Evolutionary conservation across 2,797 vertebrate species (phyloP), one percentile per base, ranked within the genome.

Genomic region (Coregonus suidteri): DNA sequence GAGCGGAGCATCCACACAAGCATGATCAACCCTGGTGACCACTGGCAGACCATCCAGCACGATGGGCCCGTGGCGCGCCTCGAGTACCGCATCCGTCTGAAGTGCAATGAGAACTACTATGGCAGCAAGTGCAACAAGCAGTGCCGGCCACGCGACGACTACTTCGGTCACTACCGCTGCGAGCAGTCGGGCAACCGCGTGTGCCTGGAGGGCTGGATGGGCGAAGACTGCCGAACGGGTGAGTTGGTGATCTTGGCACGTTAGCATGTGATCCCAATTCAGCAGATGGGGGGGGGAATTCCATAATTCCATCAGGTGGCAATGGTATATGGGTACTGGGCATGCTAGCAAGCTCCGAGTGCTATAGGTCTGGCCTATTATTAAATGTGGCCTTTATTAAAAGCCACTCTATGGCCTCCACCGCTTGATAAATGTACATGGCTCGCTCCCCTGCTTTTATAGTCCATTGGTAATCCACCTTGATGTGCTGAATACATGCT

Each of bases 121-220:
- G 95, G 98, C 76, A 92, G 90, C 77, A 95, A 96, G 87, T 99
- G 98, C 93, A 99, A 98, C 88, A 96, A 97, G 86, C 96, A 98
- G 86, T 99, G 98, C 66, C 94, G 96, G 11, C 97, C 98, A 0
- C 95, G 97, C 0, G 88, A 97, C 3, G 97, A 99, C 90, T 99
- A 98, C 87, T 97, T 99, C 0, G 98, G 98, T 31, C 98, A 99
- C 92, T 98, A 96, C 66, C 95, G 95, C 0, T 99, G 98, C 2
- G 98, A 99, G 82, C 92, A 95, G 67, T 96, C 96, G 0, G 98
- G 98, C 76, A 95, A 96, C 81, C 96, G 95, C 85, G 94, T 96
- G 80, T 99, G 98, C 86, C 94, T 99, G 91, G 96, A 98, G 0
- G 98, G 98, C 20, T 99, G 98, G 98, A 99, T 97, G 97, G 97